Percentiles rank a stretch among this genome's conserved stretches.
These are phyloP conservation scores for Ataeniobius toweri DNA, from an alignment of 2,797 vertebrate species.

Conservation along the genomic window DNA sequence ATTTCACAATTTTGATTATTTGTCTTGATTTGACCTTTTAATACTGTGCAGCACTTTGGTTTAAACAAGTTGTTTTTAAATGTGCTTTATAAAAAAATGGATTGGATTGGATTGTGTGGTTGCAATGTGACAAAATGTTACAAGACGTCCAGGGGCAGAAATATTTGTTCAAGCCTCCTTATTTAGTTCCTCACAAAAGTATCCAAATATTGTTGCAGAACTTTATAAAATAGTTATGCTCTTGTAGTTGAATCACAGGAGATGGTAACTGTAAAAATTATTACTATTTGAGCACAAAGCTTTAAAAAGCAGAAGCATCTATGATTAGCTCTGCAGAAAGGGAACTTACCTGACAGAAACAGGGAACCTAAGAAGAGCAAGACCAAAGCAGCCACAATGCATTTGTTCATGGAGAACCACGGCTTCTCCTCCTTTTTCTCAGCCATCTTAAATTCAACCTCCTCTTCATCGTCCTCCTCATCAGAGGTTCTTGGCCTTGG, in stretches of 20 bases:
- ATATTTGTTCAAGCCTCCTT: too few species aligned
- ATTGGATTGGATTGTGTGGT: not conserved
- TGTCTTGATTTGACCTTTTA: too few species aligned
- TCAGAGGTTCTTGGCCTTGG: slow-evolving; percentile 71
- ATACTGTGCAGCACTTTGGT: too few species aligned
- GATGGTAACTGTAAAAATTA: not conserved
- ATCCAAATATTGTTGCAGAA: not conserved
- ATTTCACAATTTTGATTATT: too few species aligned
- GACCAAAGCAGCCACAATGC: slow-evolving; percentile 75
- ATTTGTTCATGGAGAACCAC: slow-evolving; percentile 76
- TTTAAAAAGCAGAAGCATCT: slow-evolving; percentile 24
- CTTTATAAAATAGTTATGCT: not conserved
- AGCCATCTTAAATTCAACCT: slow-evolving; percentile 69
- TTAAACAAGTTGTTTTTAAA: too few species aligned
- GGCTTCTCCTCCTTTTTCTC: slow-evolving; percentile 73
- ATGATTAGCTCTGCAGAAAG: not conserved
- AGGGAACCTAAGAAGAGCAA: slow-evolving; percentile 83
- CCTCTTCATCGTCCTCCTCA: slow-evolving; percentile 80
- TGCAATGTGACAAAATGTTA: not conserved
- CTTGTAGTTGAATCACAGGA: not conserved
- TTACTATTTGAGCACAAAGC: not conserved
- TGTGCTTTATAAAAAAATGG: too few species aligned
- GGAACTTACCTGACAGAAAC: slow-evolving; percentile 80
- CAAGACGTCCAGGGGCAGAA: too few species aligned
- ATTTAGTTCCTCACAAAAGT: not conserved